A percentile compares a stretch with the other conserved stretches of the same genome.
phyloP scores from a whole-genome alignment of 2,113 vertebrate genomes.

The Nothoprocta pentlandii region DNA sequence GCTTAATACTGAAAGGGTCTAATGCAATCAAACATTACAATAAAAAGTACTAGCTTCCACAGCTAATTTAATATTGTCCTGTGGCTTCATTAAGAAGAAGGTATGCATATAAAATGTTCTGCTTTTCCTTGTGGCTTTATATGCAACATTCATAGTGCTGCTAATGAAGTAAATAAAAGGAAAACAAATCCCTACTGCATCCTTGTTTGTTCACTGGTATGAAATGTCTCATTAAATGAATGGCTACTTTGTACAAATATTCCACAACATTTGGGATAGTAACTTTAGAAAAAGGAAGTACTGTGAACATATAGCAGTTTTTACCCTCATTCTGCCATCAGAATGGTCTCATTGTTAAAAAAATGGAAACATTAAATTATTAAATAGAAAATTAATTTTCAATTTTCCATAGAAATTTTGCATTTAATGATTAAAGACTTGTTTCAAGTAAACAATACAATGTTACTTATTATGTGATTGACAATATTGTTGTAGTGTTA shows the following conservation, averaged over 20 bases:
- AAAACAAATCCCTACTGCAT: constrained; percentile 19
- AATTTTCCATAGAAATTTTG: background rate
- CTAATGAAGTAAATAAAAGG: constrained; percentile 59
- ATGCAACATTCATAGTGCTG: background rate
- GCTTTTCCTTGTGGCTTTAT: background rate
- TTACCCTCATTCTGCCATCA: background rate
- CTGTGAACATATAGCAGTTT: background rate
- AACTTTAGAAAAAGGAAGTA: constrained; percentile 1
- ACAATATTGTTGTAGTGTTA: background rate
- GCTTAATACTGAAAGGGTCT: background rate
- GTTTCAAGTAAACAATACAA: background rate
- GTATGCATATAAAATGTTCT: background rate
- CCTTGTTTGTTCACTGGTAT: background rate
- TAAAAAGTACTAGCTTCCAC: background rate
- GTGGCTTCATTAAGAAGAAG: constrained; percentile 45
- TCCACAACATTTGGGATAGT: constrained; percentile 2
- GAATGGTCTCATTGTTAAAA: background rate
- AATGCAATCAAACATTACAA: background rate
- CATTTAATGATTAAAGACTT: constrained; percentile 30
- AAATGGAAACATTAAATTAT: background rate
- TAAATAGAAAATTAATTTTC: background rate
- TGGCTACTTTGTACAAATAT: background rate
- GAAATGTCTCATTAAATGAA: constrained; percentile 46
- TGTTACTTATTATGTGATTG: background rate
- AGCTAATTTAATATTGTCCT: constrained; percentile 2